Percentiles rank a stretch among this genome's conserved stretches.
Conservation (phyloP, 30 jellyfish, hydroid and myxozoan genomes). For the Chrysaora quinquecirrha region DNA sequence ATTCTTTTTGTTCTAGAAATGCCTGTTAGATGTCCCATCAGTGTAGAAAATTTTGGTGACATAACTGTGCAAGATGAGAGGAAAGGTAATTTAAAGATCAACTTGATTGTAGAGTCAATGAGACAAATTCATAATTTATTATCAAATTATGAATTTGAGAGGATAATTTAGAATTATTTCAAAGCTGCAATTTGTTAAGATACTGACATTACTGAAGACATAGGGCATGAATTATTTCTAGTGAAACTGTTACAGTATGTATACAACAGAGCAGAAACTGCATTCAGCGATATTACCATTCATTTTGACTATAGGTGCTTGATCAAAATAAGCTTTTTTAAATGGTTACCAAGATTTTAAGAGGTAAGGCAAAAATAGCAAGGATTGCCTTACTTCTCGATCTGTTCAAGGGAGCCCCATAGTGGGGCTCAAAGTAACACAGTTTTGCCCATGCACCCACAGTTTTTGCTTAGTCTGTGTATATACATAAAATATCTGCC, state of each 20-base stretch:
- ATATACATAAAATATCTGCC: not conserved
- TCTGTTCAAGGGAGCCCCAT: not conserved
- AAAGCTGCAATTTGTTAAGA: not conserved
- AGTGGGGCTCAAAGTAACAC: not conserved
- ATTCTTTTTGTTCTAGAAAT: not conserved
- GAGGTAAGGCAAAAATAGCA: not conserved
- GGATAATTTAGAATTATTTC: not conserved
- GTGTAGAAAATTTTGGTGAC: not conserved
- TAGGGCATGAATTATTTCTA: not conserved
- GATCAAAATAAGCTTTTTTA: not conserved
- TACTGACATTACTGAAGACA: not conserved
- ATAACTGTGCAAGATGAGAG: slow-evolving; percentile 2
- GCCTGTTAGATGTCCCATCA: not conserved
- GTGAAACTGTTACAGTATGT: slow-evolving; percentile 1
- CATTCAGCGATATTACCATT: not conserved
- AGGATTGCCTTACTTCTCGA: not conserved
- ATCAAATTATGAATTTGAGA: not conserved
- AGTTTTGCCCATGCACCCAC: not conserved
- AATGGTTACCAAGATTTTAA: not conserved
- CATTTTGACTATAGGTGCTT: not conserved
- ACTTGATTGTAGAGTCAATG: not conserved
- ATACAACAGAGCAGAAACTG: slow-evolving; percentile 1
- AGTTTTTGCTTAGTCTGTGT: not conserved
- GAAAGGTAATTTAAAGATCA: not conserved
- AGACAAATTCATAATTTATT: not conserved